Evolutionary conservation across 2,888 invertebrate genomes (phyloP).

Genomic region (Anthoptus insignis): DNA sequence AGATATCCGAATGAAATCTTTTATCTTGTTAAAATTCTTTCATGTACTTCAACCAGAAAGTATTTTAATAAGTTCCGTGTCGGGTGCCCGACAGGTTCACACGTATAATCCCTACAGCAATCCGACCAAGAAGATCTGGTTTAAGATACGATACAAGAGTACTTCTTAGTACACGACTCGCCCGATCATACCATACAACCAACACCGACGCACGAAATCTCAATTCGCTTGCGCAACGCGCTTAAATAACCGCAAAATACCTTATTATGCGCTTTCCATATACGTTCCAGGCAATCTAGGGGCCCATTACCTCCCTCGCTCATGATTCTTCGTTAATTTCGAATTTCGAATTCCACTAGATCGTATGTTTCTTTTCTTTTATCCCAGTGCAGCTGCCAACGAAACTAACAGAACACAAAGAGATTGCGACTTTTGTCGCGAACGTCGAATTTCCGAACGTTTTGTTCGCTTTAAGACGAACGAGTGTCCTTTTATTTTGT

Average conservation of each 20-base stretch:
- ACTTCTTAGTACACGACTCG: conserved; percentile 58
- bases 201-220: conserved; percentile 80
- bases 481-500: conserved; percentile 68
- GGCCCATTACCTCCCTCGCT: conserved; percentile 74
- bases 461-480: conserved; percentile 72
- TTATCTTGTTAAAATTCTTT: conserved; percentile 37
- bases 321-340: conserved; percentile 81
- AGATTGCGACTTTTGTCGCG: conserved; percentile 80
- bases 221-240: conserved; percentile 82
- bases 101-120: conserved; percentile 78
- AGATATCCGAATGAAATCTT: conserved; percentile 39
- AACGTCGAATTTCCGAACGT: conserved; percentile 69
- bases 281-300: conserved; percentile 80
- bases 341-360: conserved; percentile 75
- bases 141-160: conserved; percentile 69
- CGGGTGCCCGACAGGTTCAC: conserved; percentile 63
- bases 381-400: conserved; percentile 77
- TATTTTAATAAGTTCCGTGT: conserved; percentile 71
- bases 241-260: conserved; percentile 86
- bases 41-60: conserved; percentile 51
- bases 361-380: conserved; percentile 77
- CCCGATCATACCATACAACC: conserved; percentile 63
- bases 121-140: conserved; percentile 76
- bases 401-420: conserved; percentile 76
- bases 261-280: conserved; percentile 85